A percentile compares a stretch with the other conserved stretches of the same genome.
Evolutionary conservation across 1,140 invertebrate species (phyloP).

Genomic region (Magallana ariakensis): DNA sequence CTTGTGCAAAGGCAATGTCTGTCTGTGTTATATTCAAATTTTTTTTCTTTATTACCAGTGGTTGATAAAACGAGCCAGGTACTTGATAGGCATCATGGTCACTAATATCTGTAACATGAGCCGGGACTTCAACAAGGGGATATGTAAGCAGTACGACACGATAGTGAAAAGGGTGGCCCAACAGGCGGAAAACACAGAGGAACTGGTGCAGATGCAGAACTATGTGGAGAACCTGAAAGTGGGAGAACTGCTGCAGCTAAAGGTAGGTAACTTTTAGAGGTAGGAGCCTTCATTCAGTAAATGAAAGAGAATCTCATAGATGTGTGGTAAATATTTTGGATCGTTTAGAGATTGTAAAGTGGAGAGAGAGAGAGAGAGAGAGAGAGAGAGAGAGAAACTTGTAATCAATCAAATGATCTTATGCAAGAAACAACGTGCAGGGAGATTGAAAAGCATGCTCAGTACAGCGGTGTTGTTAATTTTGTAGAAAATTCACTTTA

Average conservation of each 20-base stretch:
- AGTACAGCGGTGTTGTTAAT: too few relatives aligned
- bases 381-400: too few relatives aligned
- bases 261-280: slow-evolving; percentile 64
- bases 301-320: too few relatives aligned
- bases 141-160: slow-evolving; percentile 86
- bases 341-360: too few relatives aligned
- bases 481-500: too few relatives aligned
- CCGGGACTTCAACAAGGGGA: slow-evolving; percentile 75
- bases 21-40: background rate
- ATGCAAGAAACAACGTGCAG: too few relatives aligned
- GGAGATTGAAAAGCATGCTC: too few relatives aligned
- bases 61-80: slow-evolving; percentile 72
- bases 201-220: slow-evolving; percentile 90
- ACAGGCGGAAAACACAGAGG: slow-evolving; percentile 90
- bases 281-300: too few relatives aligned
- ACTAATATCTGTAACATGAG: slow-evolving; percentile 74
- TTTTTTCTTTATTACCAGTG: slow-evolving; percentile 66
- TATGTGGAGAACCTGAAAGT: slow-evolving; percentile 85
- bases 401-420: too few relatives aligned
- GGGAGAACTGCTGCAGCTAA: slow-evolving; percentile 74
- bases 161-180: slow-evolving; percentile 91
- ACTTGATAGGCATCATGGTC: slow-evolving; percentile 72
- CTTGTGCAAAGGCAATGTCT: too few relatives aligned
- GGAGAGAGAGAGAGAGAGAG: too few relatives aligned
- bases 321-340: too few relatives aligned